Evolutionary conservation across 2,113 vertebrate species (phyloP).

Genomic region (Ranitomeya imitator): DNA sequence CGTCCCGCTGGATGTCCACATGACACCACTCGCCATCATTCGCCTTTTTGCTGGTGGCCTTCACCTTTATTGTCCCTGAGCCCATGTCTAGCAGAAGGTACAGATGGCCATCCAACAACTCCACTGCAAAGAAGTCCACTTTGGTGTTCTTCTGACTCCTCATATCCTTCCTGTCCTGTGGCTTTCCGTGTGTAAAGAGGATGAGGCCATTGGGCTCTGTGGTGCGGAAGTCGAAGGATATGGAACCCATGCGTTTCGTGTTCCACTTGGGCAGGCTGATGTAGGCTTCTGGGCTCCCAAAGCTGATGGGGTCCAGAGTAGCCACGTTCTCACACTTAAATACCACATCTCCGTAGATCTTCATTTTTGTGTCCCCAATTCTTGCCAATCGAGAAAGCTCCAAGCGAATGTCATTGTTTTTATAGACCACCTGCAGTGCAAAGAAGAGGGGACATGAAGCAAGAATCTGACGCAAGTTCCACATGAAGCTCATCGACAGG

Average conservation of each 20-base stretch:
- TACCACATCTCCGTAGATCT: constrained; percentile 93
- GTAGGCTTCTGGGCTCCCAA: constrained; percentile 92
- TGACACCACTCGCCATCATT: constrained; percentile 96
- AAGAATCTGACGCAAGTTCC: background rate
- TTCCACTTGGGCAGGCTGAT: constrained; percentile 97
- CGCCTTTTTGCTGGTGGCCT: constrained; percentile 93
- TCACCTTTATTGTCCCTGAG: constrained; percentile 96
- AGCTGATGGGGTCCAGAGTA: constrained; percentile 94
- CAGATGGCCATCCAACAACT: constrained; percentile 90
- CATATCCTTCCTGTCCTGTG: constrained; percentile 86
- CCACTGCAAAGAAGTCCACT: constrained; percentile 96
- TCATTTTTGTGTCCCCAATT: constrained; percentile 97
- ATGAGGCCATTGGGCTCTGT: constrained; percentile 94
- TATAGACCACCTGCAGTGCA: constrained; percentile 90
- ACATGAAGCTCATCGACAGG: background rate
- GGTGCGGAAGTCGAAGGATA: constrained; percentile 96
- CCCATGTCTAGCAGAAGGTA: constrained; percentile 97
- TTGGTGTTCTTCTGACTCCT: constrained; percentile 94
- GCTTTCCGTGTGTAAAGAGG: constrained; percentile 93
- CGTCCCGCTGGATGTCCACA: constrained; percentile 96
- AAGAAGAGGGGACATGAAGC: background rate
- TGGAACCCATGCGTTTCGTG: constrained; percentile 95
- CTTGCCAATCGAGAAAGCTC: constrained; percentile 94
- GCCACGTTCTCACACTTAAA: constrained; percentile 96
- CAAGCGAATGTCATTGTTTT: constrained; percentile 96